Conservation (phyloP, 2,888 invertebrate species). For the Brachyptera risi region DNA sequence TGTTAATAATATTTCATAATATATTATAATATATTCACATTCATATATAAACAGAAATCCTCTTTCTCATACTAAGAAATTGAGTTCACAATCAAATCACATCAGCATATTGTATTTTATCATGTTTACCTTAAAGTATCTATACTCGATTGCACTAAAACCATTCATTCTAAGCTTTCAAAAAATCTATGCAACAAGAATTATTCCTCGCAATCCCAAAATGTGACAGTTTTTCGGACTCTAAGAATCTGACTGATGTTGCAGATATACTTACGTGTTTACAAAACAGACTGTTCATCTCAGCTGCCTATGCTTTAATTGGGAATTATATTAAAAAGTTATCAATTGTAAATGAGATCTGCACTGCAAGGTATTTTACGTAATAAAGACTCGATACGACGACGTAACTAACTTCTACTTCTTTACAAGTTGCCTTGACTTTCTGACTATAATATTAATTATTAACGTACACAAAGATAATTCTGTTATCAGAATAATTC, state of each 20-base stretch:
- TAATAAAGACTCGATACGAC: constrained; percentile 13
- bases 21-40: constrained; percentile 27
- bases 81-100: constrained; percentile 28
- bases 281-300: constrained; percentile 6
- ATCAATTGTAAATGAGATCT: constrained; percentile 31
- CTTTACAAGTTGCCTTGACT: constrained; percentile 5
- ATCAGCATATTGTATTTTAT: constrained; percentile 23
- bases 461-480: constrained; percentile 23
- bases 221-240: constrained; percentile 5
- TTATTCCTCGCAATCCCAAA: no score
- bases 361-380: constrained; percentile 18
- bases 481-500: constrained; percentile 26
- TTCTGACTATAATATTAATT: constrained; percentile 8
- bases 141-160: constrained; percentile 31
- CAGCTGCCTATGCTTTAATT: background rate
- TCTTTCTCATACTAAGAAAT: constrained; percentile 25
- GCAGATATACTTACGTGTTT: background rate
- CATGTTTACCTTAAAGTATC: constrained; percentile 28
- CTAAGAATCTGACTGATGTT: constrained; percentile 15
- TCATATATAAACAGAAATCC: constrained; percentile 30
- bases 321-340: constrained; percentile 23
- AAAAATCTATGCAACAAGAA: constrained; percentile 18
- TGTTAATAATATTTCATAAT: constrained; percentile 21
- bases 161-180: constrained; percentile 29
- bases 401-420: background rate